A percentile compares a stretch with the other conserved stretches of the same genome.
phyloP scores from a whole-genome alignment of 2,113 vertebrate genomes.

The Hippocampus barbouri region DNA sequence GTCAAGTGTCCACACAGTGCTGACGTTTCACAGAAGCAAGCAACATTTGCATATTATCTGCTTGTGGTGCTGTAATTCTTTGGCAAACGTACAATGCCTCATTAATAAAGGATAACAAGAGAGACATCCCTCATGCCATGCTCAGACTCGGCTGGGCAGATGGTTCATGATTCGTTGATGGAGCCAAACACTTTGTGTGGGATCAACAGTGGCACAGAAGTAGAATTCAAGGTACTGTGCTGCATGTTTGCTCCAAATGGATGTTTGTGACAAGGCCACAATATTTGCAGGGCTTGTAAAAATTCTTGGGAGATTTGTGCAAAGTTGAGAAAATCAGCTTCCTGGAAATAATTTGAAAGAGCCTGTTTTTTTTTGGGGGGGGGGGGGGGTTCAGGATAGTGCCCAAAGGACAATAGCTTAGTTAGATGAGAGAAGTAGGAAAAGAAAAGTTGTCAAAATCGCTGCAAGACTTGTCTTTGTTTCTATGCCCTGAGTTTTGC shows the following conservation, averaged over 20 bases:
- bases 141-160: constrained; percentile 53
- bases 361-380: constrained; percentile 17
- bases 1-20: not conserved
- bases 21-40: constrained; percentile 34
- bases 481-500: constrained; percentile 40
- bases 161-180: constrained; percentile 66
- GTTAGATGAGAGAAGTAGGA: constrained; percentile 31
- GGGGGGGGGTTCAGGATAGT: constrained; percentile 11
- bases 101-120: constrained; percentile 57
- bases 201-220: constrained; percentile 10
- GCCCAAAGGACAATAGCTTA: constrained; percentile 28
- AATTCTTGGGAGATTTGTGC: constrained; percentile 19
- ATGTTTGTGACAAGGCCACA: constrained; percentile 38
- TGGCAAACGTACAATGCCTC: constrained; percentile 32
- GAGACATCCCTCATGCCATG: constrained; percentile 50
- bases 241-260: constrained; percentile 26
- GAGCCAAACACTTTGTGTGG: constrained; percentile 40
- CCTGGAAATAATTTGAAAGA: constrained; percentile 30
- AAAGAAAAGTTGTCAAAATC: constrained; percentile 31
- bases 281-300: constrained; percentile 19
- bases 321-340: constrained; percentile 25
- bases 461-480: constrained; percentile 40
- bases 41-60: constrained; percentile 34
- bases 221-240: constrained; percentile 22
- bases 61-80: constrained; percentile 37